Conservation (phyloP, 2,888 invertebrate species). For the Cheilosia vulpina region DNA sequence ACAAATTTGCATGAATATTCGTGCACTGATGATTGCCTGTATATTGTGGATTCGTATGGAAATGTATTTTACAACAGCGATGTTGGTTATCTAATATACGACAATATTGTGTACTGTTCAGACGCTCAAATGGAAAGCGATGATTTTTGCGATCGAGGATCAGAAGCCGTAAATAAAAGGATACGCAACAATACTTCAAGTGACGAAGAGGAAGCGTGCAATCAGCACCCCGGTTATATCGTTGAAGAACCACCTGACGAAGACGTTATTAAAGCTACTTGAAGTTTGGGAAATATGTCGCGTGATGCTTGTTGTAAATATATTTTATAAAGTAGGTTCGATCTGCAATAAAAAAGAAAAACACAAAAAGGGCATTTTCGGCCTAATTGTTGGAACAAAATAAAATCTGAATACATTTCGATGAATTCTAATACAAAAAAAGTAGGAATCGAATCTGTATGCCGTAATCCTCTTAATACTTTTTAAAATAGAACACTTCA, state of each 20-base stretch:
- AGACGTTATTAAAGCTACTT: conserved; percentile 37
- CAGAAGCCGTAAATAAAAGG: conserved; percentile 11
- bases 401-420: too few relatives aligned
- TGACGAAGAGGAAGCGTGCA: conserved; percentile 75
- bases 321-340: too few relatives aligned
- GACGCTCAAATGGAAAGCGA: conserved; percentile 23
- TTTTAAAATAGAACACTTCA: not conserved
- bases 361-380: too few relatives aligned
- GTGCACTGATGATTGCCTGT: conserved; percentile 6
- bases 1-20: not conserved
- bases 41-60: conserved; percentile 75
- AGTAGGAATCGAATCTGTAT: too few relatives aligned
- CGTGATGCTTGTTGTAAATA: too few relatives aligned
- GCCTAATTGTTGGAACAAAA: too few relatives aligned
- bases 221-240: conserved; percentile 76
- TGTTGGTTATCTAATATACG: conserved; percentile 23
- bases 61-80: conserved; percentile 76
- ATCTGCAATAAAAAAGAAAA: too few relatives aligned
- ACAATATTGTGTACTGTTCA: conserved; percentile 23
- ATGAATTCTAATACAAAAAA: too few relatives aligned
- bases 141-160: conserved; percentile 38
- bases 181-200: conserved; percentile 32
- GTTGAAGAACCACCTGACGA: conserved; percentile 80
- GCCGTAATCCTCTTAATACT: not conserved
- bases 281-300: not conserved